Evolutionary conservation across 2,797 vertebrate species (phyloP).

Genomic region (Ctenosaura bakeri): DNA sequence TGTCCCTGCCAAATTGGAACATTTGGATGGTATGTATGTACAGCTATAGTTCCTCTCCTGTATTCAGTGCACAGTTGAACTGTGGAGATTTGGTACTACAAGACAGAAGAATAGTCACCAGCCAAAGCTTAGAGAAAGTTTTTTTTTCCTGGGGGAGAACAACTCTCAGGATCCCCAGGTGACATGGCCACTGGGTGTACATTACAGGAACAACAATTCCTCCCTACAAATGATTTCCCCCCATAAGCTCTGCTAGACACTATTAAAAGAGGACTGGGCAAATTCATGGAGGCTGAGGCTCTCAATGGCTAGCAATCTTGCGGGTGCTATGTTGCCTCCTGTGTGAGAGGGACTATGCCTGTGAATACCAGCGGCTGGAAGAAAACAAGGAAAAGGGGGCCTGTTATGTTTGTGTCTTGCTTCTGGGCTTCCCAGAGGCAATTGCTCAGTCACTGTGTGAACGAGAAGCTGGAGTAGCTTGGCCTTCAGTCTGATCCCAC

Average conservation of each 20-base stretch:
- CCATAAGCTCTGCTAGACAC: not conserved
- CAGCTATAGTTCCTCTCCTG: too few relatives aligned
- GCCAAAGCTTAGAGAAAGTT: too few relatives aligned
- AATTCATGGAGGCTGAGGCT: not conserved
- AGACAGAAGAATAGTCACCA: too few relatives aligned
- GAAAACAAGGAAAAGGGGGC: not conserved
- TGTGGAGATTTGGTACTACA: too few relatives aligned
- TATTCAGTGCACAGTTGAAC: too few relatives aligned
- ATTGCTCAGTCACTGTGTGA: not conserved
- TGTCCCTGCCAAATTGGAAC: too few relatives aligned
- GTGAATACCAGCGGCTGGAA: not conserved
- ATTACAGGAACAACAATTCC: too few relatives aligned
- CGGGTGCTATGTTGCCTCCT: not conserved
- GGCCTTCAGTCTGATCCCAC: not conserved
- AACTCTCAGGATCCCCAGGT: too few relatives aligned
- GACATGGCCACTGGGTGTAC: too few relatives aligned
- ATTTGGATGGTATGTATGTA: too few relatives aligned
- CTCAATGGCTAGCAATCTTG: not conserved
- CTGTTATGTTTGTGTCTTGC: not conserved
- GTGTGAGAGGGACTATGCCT: not conserved
- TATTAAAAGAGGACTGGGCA: not conserved
- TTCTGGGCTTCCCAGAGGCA: not conserved
- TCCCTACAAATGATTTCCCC: too few relatives aligned
- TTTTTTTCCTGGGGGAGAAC: too few relatives aligned
- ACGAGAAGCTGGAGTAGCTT: not conserved